Evolutionary conservation across 2,888 invertebrate species (phyloP).

Genomic region (Conchocele bisecta): DNA sequence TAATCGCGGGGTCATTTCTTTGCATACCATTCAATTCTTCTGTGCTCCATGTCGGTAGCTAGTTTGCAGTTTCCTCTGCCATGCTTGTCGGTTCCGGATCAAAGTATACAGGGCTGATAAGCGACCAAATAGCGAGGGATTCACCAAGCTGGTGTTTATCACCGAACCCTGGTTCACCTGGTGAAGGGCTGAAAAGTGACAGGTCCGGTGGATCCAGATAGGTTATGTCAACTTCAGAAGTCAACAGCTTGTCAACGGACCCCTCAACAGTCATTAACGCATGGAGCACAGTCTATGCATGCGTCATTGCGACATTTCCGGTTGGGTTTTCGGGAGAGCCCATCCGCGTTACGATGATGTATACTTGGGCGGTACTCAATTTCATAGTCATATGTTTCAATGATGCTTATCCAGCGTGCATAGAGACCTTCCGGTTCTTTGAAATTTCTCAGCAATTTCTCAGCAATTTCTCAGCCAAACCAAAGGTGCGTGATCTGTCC

Average conservation of each 20-base stretch:
- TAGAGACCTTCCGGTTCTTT: slow-evolving; percentile 48
- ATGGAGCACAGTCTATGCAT: not conserved
- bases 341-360: slow-evolving; percentile 40
- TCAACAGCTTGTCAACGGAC: not conserved
- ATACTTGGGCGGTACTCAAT: slow-evolving; percentile 37
- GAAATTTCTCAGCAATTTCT: too few relatives aligned
- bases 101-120: not conserved
- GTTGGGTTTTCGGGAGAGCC: slow-evolving; percentile 36
- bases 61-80: not conserved
- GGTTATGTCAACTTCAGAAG: not conserved
- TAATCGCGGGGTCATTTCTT: not conserved
- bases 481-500: slow-evolving; percentile 59
- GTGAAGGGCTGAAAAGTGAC: not conserved
- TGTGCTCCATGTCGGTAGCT: not conserved
- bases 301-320: not conserved
- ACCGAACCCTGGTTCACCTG: not conserved
- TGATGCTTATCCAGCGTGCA: slow-evolving; percentile 43
- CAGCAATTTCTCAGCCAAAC: slow-evolving; percentile 56
- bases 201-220: not conserved
- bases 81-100: not conserved
- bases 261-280: not conserved
- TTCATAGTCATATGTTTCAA: slow-evolving; percentile 41
- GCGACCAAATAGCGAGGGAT: not conserved
- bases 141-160: not conserved
- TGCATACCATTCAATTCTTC: not conserved